phyloP scores from a whole-genome alignment of 2,113 vertebrate species.

The Pithys albifrons region DNA sequence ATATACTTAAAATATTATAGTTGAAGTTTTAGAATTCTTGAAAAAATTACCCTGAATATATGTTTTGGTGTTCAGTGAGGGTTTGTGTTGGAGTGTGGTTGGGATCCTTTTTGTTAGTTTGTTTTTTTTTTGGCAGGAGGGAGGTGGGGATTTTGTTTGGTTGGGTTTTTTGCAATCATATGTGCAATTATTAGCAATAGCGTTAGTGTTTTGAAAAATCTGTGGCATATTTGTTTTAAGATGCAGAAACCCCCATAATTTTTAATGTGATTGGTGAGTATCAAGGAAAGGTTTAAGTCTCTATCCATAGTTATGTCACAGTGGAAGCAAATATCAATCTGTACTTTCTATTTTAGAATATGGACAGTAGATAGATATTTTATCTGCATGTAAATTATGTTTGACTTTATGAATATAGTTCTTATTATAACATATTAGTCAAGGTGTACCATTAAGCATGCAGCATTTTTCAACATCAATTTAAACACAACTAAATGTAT shows the following conservation, averaged over 20 bases:
- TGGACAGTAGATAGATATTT: background rate
- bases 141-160: background rate
- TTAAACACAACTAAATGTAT: conserved; percentile 44
- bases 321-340: background rate
- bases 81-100: background rate
- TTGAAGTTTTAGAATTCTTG: background rate
- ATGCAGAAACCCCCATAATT: background rate
- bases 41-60: background rate
- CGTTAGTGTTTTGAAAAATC: background rate
- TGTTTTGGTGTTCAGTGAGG: background rate
- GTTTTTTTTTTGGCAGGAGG: no score
- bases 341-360: background rate
- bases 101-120: background rate
- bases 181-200: background rate
- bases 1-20: background rate
- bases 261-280: background rate
- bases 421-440: conserved; percentile 21
- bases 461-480: conserved; percentile 37
- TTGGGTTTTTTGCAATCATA: background rate
- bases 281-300: background rate
- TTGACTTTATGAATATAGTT: conserved; percentile 22
- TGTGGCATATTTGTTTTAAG: background rate
- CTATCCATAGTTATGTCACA: background rate
- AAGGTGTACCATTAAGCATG: conserved; percentile 29
- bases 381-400: conserved; percentile 30